Evolutionary conservation across 2,797 vertebrate species (phyloP).

Genomic region (Geotrypetes seraphini): DNA sequence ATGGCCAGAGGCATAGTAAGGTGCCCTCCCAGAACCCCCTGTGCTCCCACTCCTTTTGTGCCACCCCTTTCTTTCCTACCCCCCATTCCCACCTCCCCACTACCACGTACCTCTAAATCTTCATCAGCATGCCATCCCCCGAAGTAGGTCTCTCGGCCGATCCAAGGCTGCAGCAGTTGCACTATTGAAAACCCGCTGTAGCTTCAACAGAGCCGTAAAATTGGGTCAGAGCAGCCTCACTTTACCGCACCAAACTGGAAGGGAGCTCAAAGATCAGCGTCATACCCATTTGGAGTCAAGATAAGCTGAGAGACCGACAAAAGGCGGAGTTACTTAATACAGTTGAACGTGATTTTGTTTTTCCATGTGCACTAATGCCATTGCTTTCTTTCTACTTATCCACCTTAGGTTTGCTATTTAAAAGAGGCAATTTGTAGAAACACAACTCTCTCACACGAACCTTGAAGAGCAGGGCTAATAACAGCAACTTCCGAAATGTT

Average conservation of each 20-base stretch:
- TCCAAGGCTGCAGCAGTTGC: not conserved
- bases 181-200: not conserved
- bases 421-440: too few relatives aligned
- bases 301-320: constrained; percentile 20
- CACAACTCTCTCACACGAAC: too few relatives aligned
- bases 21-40: too few relatives aligned
- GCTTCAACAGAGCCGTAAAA: not conserved
- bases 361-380: not conserved
- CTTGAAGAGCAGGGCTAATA: too few relatives aligned
- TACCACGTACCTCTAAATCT: too few relatives aligned
- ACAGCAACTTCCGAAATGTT: too few relatives aligned
- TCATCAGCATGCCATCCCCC: constrained; percentile 65
- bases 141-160: constrained; percentile 3
- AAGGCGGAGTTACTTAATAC: constrained; percentile 6
- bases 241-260: not conserved
- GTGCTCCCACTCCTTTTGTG: too few relatives aligned
- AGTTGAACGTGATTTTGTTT: constrained; percentile 43
- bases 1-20: too few relatives aligned
- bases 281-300: not conserved
- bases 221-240: not conserved
- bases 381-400: not conserved
- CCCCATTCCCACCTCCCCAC: too few relatives aligned
- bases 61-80: too few relatives aligned
- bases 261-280: not conserved
- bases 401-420: too few relatives aligned